These are phyloP conservation scores for Pygoscelis adeliae DNA, from an alignment of 2,113 vertebrate genomes.

Conservation along the genomic window DNA sequence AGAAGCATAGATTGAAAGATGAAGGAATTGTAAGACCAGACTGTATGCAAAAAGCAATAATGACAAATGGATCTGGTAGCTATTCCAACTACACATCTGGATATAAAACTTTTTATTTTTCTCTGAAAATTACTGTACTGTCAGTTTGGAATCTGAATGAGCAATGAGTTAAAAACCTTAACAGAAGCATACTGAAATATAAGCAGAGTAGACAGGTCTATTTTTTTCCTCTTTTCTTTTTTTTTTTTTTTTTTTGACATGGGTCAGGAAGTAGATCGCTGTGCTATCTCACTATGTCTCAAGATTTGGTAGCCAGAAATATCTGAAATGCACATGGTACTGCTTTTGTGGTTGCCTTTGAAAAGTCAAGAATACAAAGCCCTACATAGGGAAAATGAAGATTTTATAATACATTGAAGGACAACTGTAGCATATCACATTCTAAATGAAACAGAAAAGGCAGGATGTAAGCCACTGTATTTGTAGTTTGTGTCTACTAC, in stretches of 20 bases:
- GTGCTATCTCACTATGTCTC: not conserved
- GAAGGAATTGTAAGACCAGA: not conserved
- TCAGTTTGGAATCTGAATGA: not conserved
- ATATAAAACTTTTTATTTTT: not conserved
- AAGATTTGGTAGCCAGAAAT: not conserved
- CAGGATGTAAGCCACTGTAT: not conserved
- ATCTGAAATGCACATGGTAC: not conserved
- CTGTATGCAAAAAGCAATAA: not conserved
- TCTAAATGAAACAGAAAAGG: not conserved
- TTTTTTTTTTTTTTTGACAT: not conserved
- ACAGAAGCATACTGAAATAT: not conserved
- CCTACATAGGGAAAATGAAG: not conserved
- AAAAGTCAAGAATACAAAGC: not conserved
- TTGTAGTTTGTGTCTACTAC: not conserved
- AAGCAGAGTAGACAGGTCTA: not conserved
- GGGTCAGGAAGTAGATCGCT: not conserved
- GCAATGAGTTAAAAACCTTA: not conserved
- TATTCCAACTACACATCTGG: not conserved
- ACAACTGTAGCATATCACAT: not conserved
- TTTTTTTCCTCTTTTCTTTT: not conserved
- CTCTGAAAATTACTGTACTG: not conserved
- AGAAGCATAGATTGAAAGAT: not conserved
- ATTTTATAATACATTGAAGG: not conserved
- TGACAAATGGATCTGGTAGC: not conserved
- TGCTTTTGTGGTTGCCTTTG: not conserved